phyloP scores from a whole-genome alignment of 1,140 invertebrate genomes.

The Physella acuta region DNA sequence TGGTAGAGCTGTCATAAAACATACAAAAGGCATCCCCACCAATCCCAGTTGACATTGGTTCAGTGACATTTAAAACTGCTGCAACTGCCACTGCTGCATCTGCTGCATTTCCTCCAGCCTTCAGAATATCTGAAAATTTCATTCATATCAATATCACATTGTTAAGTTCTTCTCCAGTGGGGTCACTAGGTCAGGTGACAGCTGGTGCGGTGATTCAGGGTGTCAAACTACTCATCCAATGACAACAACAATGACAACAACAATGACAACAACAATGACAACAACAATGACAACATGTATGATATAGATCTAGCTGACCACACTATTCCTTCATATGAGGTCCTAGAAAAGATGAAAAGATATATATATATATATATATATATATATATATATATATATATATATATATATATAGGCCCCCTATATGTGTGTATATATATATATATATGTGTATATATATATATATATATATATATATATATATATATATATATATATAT shows the following conservation, averaged over 20 bases:
- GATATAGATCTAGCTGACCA: background rate
- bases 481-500: background rate
- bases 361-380: background rate
- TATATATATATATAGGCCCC: background rate
- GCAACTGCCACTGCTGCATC: slow-evolving; percentile 62
- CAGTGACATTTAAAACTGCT: slow-evolving; percentile 57
- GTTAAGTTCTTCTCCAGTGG: background rate
- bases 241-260: background rate
- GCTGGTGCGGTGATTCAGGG: background rate
- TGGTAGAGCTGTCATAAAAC: slow-evolving; percentile 53
- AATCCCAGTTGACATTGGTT: slow-evolving; percentile 59
- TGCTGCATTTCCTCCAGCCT: slow-evolving; percentile 61
- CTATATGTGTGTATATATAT: no score
- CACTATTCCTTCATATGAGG: no score
- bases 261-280: background rate
- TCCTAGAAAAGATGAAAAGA: background rate
- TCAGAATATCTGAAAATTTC: slow-evolving; percentile 52
- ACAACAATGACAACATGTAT: background rate
- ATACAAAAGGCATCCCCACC: slow-evolving; percentile 61
- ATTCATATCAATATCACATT: background rate
- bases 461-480: background rate
- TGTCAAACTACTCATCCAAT: background rate
- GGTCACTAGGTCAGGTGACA: background rate
- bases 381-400: background rate
- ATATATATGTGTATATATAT: background rate